Conservation (phyloP, 30 jellyfish, hydroid and myxozoan species). For the Pseudorhiza aurosa region DNA sequence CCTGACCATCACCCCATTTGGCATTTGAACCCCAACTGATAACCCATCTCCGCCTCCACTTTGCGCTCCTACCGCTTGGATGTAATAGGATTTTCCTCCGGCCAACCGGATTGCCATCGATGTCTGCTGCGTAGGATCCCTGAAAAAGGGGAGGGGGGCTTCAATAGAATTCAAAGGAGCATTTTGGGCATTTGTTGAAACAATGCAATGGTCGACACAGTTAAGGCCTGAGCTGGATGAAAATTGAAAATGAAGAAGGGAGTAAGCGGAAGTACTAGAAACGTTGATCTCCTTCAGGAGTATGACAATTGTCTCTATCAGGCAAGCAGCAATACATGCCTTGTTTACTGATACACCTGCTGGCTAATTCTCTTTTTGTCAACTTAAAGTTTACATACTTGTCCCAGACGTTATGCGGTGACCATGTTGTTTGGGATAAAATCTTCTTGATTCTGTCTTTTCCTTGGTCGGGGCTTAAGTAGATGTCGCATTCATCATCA, state of each 20-base stretch:
- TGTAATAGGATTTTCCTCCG: slow-evolving; percentile 85
- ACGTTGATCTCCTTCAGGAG: no score
- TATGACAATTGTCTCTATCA: no score
- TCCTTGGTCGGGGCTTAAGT: slow-evolving; percentile 96
- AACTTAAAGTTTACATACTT: slow-evolving; percentile 62
- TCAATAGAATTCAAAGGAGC: no score
- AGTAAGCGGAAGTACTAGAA: no score
- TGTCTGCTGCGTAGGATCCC: slow-evolving; percentile 98
- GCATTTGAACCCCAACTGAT: slow-evolving; percentile 97
- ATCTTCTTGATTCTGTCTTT: slow-evolving; percentile 90
- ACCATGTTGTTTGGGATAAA: slow-evolving; percentile 95
- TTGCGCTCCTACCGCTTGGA: slow-evolving; percentile 99
- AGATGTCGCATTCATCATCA: slow-evolving; percentile 97
- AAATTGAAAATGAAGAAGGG: no score
- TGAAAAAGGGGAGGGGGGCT: slow-evolving; percentile 22
- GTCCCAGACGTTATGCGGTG: slow-evolving; percentile 95
- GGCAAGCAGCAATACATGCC: no score
- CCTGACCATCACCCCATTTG: slow-evolving; percentile 96
- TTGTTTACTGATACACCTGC: no score
- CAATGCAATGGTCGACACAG: no score
- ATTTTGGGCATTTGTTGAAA: no score
- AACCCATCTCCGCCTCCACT: slow-evolving; percentile 96
- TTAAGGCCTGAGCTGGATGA: no score
- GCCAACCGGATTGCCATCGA: slow-evolving; percentile 96
- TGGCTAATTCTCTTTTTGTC: no score